Percentiles rank a stretch among this genome's conserved stretches.
These are phyloP conservation scores for Atrina japonica DNA, from an alignment of 2,888 invertebrate species.

Conservation along the genomic window DNA sequence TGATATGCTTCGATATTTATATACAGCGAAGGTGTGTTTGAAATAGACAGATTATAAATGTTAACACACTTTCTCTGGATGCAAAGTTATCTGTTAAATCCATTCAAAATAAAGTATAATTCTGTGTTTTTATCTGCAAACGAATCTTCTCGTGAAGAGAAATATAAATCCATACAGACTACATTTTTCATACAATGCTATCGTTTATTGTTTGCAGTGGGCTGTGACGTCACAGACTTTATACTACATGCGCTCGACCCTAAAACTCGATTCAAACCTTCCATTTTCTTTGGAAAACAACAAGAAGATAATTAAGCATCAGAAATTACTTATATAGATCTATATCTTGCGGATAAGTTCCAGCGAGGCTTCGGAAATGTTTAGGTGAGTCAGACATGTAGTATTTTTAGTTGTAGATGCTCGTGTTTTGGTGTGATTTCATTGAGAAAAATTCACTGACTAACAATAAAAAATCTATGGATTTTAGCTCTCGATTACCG, in stretches of 20 bases:
- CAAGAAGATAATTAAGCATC: conserved; percentile 23
- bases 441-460: conserved; percentile 33
- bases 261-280: conserved; percentile 42
- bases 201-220: conserved; percentile 45
- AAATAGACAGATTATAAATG: too few species aligned
- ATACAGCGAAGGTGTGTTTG: too few species aligned
- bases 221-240: conserved; percentile 42
- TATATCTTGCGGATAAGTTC: conserved; percentile 4
- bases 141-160: too few species aligned
- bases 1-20: too few species aligned
- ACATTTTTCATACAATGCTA: conserved; percentile 32
- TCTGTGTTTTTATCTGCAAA: neutral
- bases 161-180: neutral
- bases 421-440: conserved; percentile 27
- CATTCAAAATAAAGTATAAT: too few species aligned
- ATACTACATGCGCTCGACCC: conserved; percentile 46
- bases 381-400: conserved; percentile 8
- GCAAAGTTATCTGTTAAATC: too few species aligned
- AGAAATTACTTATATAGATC: conserved; percentile 24
- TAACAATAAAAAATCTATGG: conserved; percentile 22
- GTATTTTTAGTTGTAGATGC: conserved; percentile 18
- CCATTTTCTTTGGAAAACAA: conserved; percentile 43
- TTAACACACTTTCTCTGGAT: too few species aligned
- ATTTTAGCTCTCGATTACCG: conserved; percentile 15
- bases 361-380: neutral